A percentile compares a stretch with the other conserved stretches of the same genome.
phyloP scores from a whole-genome alignment of 2,888 invertebrate genomes.

The Leptothorax acervorum region DNA sequence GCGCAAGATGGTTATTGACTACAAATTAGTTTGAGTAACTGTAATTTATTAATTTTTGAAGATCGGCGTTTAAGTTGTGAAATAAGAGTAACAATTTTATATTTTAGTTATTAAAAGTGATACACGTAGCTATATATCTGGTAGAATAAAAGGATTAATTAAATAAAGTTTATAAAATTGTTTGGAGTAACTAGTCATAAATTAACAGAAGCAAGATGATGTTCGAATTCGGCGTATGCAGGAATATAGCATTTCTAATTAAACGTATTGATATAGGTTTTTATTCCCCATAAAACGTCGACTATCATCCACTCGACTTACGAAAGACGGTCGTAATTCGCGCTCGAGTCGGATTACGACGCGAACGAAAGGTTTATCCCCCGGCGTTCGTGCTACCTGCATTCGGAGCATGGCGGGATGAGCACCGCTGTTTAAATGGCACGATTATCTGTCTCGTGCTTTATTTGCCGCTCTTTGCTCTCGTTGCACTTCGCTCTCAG shows the following conservation, averaged over 20 bases:
- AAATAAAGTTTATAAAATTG: too few species aligned
- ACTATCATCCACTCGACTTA: background rate
- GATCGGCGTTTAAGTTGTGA: background rate
- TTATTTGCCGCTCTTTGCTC: conserved; percentile 68
- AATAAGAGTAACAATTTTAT: background rate
- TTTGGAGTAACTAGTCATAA: background rate
- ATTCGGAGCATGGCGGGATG: conserved; percentile 52
- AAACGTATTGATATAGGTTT: background rate
- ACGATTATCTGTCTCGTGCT: conserved; percentile 75
- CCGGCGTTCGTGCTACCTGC: background rate
- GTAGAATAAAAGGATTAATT: background rate
- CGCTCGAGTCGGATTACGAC: conserved; percentile 17
- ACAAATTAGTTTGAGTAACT: background rate
- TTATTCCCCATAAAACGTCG: background rate
- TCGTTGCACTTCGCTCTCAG: conserved; percentile 63
- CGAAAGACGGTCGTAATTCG: conserved; percentile 15
- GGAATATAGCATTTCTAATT: background rate
- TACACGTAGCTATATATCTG: too few species aligned
- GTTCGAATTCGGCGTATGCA: background rate
- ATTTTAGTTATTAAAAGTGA: background rate
- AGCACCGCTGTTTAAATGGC: conserved; percentile 74
- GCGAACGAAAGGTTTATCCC: conserved; percentile 29
- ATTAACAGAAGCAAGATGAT: background rate
- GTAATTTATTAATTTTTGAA: background rate
- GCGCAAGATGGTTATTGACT: background rate